Conservation (phyloP, 2,888 invertebrate genomes). For the Diplazon laetatorius region DNA sequence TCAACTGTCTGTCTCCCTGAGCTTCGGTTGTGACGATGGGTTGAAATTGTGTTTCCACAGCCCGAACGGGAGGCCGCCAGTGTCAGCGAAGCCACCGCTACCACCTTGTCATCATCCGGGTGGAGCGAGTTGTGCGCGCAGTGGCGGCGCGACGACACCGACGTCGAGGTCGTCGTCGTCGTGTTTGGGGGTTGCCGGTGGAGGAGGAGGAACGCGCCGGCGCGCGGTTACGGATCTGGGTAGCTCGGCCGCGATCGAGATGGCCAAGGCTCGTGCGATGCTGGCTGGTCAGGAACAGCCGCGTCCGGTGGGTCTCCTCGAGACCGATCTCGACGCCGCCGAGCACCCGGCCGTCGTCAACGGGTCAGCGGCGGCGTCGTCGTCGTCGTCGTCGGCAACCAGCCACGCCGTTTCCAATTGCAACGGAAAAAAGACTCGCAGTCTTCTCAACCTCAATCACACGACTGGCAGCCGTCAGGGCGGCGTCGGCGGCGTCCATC, state of each 20-base stretch:
- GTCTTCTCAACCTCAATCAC: constrained; percentile 86
- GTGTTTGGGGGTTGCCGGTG: constrained; percentile 77
- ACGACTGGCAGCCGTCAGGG: constrained; percentile 79
- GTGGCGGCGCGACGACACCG: constrained; percentile 79
- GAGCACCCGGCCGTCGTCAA: constrained; percentile 75
- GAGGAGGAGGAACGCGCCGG: constrained; percentile 76
- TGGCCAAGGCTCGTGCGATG: constrained; percentile 82
- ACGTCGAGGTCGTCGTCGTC: constrained; percentile 82
- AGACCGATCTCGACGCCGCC: constrained; percentile 94
- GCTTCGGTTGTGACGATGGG: no score
- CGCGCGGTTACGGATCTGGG: constrained; percentile 82
- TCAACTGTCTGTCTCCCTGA: no score
- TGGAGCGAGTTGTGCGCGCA: constrained; percentile 65
- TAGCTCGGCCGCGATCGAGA: constrained; percentile 82
- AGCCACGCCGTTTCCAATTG: constrained; percentile 74
- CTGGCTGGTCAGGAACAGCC: constrained; percentile 81
- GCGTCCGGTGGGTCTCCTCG: constrained; percentile 91
- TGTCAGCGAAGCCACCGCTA: constrained; percentile 80
- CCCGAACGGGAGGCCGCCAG: constrained; percentile 80
- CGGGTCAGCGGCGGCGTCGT: no score
- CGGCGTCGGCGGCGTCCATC: constrained; percentile 84
- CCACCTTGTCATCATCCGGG: constrained; percentile 74
- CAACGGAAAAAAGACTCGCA: constrained; percentile 85
- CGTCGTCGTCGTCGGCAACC: constrained; percentile 83
- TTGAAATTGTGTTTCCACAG: constrained; percentile 66